These are phyloP conservation scores for Ormyrus nitidulus DNA, from an alignment of 2,888 invertebrate genomes.

Conservation along the genomic window DNA sequence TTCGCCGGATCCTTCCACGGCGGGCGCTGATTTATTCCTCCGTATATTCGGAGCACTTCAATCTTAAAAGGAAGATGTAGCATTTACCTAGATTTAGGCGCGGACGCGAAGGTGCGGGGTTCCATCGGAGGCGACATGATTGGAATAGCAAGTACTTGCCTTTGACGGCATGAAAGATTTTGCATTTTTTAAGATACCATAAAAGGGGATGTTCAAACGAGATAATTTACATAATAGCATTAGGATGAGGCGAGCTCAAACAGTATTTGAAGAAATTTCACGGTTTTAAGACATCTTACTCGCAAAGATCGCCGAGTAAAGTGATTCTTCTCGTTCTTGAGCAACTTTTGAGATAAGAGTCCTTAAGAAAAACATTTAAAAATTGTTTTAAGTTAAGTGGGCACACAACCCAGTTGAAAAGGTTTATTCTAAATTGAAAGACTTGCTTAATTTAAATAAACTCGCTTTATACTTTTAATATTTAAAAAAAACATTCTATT, in stretches of 20 bases:
- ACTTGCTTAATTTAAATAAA: no score
- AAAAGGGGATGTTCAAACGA: neutral
- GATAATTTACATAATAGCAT: constrained; percentile 30
- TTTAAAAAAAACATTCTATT: no score
- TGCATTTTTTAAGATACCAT: neutral
- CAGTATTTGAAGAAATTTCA: neutral
- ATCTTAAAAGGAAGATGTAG: neutral
- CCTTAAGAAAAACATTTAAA: neutral
- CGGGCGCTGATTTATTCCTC: neutral
- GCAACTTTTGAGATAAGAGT: neutral
- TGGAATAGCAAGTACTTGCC: neutral
- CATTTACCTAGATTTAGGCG: neutral
- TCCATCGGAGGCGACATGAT: neutral
- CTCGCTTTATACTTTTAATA: no score
- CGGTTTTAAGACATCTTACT: neutral
- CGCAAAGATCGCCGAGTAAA: neutral
- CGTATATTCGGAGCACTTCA: neutral
- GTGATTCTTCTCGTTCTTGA: neutral
- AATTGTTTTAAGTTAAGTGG: neutral
- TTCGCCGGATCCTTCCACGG: no score
- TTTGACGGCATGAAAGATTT: constrained; percentile 2
- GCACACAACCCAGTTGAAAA: neutral
- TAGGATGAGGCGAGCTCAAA: constrained; percentile 16
- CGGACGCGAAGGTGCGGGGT: neutral
- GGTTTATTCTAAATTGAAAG: no score